Evolutionary conservation across 2,888 invertebrate genomes (phyloP).

Genomic region (Lobophora halterata): DNA sequence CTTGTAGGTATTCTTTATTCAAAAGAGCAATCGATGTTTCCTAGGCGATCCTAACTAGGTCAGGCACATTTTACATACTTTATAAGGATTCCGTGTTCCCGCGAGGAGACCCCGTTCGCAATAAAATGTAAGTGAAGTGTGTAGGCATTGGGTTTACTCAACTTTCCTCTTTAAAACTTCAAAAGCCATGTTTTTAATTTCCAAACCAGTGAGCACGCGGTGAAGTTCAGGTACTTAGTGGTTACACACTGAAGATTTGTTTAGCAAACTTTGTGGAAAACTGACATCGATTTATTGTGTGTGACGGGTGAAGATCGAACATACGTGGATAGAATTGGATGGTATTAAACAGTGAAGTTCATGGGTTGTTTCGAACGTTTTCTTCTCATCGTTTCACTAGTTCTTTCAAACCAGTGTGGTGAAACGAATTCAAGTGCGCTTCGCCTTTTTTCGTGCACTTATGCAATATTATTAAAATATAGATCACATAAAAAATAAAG

Average conservation of each 20-base stretch:
- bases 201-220: slow-evolving; percentile 62
- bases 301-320: too few relatives aligned
- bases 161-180: slow-evolving; percentile 64
- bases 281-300: too few relatives aligned
- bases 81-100: neutral
- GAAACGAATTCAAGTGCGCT: too few relatives aligned
- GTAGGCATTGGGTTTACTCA: slow-evolving; percentile 43
- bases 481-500: too few relatives aligned
- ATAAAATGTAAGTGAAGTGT: slow-evolving; percentile 42
- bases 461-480: too few relatives aligned
- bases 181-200: slow-evolving; percentile 71
- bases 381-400: too few relatives aligned
- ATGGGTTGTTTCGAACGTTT: too few relatives aligned
- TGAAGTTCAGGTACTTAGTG: slow-evolving; percentile 42
- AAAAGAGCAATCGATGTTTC: slow-evolving; percentile 10
- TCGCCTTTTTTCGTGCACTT: too few relatives aligned
- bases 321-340: too few relatives aligned
- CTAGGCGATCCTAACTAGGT: slow-evolving; percentile 11
- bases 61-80: slow-evolving; percentile 2
- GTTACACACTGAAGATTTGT: slow-evolving; percentile 37
- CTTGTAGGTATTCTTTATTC: neutral
- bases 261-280: too few relatives aligned
- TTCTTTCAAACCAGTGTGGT: too few relatives aligned
- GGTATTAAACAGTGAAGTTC: too few relatives aligned
- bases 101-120: slow-evolving; percentile 22